Conservation (phyloP, 1,140 invertebrate species). For the Ceratoteleas bidentatus region DNA sequence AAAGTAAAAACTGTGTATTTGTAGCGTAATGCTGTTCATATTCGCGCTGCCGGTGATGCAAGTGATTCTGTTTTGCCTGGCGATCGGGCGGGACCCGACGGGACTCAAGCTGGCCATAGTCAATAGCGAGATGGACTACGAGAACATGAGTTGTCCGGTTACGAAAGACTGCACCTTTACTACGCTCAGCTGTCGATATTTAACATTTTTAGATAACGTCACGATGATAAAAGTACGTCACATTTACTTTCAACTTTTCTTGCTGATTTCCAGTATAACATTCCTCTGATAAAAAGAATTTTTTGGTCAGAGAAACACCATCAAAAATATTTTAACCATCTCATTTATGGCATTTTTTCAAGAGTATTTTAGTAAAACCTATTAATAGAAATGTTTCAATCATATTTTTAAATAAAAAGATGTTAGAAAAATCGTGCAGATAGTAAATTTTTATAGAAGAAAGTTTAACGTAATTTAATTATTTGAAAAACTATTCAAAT, state of each 20-base stretch:
- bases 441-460: too few species aligned
- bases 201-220: constrained; percentile 85
- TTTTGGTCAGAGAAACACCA: too few species aligned
- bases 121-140: constrained; percentile 88
- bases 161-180: constrained; percentile 86
- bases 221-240: constrained; percentile 83
- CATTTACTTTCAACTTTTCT: background rate
- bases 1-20: constrained; percentile 56
- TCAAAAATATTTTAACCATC: background rate
- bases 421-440: background rate
- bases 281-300: too few species aligned
- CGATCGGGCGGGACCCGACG: constrained; percentile 94
- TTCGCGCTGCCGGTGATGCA: constrained; percentile 95
- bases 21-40: constrained; percentile 94
- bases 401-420: background rate
- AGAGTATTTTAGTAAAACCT: background rate
- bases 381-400: too few species aligned
- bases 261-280: too few species aligned
- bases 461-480: too few species aligned
- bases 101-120: constrained; percentile 92
- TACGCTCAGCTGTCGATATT: constrained; percentile 88
- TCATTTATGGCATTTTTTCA: too few species aligned
- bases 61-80: constrained; percentile 96
- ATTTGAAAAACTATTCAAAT: too few species aligned
- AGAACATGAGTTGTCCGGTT: constrained; percentile 79